Evolutionary conservation across 2,888 invertebrate species (phyloP).

Genomic region (Mylabris sibirica): DNA sequence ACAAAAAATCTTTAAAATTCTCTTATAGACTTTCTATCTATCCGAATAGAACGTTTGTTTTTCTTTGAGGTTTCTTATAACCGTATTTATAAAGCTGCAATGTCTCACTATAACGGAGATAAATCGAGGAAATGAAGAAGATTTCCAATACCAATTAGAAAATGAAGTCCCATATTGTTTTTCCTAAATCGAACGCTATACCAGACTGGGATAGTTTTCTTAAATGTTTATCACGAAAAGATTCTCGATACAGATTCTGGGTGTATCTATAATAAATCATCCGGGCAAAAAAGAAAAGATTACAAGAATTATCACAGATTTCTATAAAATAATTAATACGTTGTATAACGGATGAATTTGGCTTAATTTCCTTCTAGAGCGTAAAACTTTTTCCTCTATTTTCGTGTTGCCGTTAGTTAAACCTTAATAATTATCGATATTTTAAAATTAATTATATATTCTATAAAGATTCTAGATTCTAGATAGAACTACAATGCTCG

Average conservation of each 20-base stretch:
- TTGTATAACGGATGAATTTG: not conserved
- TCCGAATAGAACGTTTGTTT: too few relatives aligned
- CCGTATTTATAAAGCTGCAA: slow-evolving; percentile 5
- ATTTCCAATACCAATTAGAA: slow-evolving; percentile 14
- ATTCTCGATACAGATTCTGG: not conserved
- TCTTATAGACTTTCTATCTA: slow-evolving; percentile 7
- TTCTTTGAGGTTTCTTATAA: not conserved
- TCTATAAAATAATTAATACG: not conserved
- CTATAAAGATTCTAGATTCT: too few relatives aligned
- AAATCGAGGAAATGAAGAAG: not conserved
- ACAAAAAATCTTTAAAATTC: not conserved
- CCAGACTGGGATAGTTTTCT: too few relatives aligned
- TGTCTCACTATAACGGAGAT: slow-evolving; percentile 7
- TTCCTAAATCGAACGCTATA: too few relatives aligned
- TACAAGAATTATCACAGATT: not conserved
- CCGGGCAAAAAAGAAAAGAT: too few relatives aligned
- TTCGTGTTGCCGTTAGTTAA: not conserved
- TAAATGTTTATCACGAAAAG: not conserved
- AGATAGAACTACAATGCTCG: not conserved
- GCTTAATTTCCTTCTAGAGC: not conserved
- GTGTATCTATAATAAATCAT: not conserved
- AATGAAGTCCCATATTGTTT: not conserved
- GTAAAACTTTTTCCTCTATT: not conserved
- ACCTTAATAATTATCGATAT: not conserved
- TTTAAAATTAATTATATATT: not conserved